These are phyloP conservation scores for Callionymus lyra DNA, from an alignment of 2,113 vertebrate species.

Conservation along the genomic window DNA sequence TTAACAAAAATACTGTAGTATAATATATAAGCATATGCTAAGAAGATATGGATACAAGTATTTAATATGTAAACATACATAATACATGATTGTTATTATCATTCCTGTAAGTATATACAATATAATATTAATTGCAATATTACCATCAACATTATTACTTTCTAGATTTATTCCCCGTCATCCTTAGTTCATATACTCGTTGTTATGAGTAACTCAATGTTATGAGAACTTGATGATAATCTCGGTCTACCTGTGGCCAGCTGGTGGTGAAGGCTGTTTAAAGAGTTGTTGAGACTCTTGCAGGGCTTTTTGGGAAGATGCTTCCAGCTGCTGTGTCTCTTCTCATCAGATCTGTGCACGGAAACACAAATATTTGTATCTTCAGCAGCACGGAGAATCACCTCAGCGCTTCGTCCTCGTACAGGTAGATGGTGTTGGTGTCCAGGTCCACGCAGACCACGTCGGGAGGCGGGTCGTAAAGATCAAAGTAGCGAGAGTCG, in stretches of 20 bases:
- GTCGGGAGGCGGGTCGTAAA: slow-evolving; percentile 92
- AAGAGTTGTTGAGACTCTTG: slow-evolving; percentile 78
- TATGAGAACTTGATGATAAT: too few relatives aligned
- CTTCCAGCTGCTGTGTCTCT: slow-evolving; percentile 87
- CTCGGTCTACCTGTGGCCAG: slow-evolving; percentile 71
- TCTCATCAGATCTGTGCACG: slow-evolving; percentile 83
- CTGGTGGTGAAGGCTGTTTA: slow-evolving; percentile 81
- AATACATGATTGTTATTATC: too few relatives aligned
- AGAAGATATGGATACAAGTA: too few relatives aligned
- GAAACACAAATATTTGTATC: slow-evolving; percentile 15
- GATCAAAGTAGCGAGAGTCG: slow-evolving; percentile 96
- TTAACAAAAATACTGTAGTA: too few relatives aligned
- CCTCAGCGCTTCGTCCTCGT: slow-evolving; percentile 41
- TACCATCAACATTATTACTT: too few relatives aligned
- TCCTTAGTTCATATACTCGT: too few relatives aligned
- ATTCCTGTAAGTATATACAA: too few relatives aligned
- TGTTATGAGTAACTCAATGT: too few relatives aligned
- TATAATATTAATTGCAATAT: too few relatives aligned
- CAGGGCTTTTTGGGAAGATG: slow-evolving; percentile 94
- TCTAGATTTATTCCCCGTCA: too few relatives aligned
- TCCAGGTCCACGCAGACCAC: slow-evolving; percentile 97
- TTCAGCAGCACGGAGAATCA: slow-evolving; percentile 1
- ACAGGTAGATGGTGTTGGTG: slow-evolving; percentile 95
- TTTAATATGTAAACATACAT: too few relatives aligned
- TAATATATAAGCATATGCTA: too few relatives aligned